Percentiles rank a stretch among this genome's conserved stretches.
These are phyloP conservation scores for Orthosia incerta DNA, from an alignment of 2,888 invertebrate genomes.

Conservation along the genomic window DNA sequence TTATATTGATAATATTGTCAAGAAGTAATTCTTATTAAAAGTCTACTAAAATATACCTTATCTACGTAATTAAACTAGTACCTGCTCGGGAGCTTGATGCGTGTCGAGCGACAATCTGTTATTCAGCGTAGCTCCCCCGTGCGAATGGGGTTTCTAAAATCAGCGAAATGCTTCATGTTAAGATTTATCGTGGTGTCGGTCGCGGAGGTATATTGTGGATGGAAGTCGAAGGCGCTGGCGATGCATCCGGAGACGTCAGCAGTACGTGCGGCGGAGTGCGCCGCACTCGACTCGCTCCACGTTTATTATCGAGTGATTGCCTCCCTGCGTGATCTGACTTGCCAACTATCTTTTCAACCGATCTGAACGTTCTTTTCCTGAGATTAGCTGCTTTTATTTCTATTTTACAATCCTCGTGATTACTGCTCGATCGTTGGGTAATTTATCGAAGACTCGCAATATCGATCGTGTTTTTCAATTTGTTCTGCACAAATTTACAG, in stretches of 20 bases:
- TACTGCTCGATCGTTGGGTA: slow-evolving; percentile 53
- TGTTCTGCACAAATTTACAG: background rate
- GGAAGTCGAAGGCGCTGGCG: slow-evolving; percentile 71
- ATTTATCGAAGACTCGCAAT: slow-evolving; percentile 39
- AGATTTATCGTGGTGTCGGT: slow-evolving; percentile 70
- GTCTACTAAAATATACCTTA: background rate
- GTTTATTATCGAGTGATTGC: slow-evolving; percentile 90
- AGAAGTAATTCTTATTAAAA: slow-evolving; percentile 21
- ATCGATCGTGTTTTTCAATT: slow-evolving; percentile 28
- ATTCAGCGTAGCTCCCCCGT: slow-evolving; percentile 18
- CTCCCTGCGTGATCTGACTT: slow-evolving; percentile 88
- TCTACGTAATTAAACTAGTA: background rate
- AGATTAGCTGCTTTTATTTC: slow-evolving; percentile 83
- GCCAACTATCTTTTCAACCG: slow-evolving; percentile 83
- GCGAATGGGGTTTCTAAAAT: slow-evolving; percentile 30
- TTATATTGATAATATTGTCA: slow-evolving; percentile 70
- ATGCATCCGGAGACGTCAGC: slow-evolving; percentile 83
- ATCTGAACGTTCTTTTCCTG: slow-evolving; percentile 78
- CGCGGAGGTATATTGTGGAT: slow-evolving; percentile 69
- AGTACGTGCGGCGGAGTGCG: slow-evolving; percentile 78
- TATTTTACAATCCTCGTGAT: slow-evolving; percentile 77
- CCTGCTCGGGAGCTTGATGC: background rate
- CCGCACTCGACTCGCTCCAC: slow-evolving; percentile 83
- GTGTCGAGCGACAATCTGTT: slow-evolving; percentile 17
- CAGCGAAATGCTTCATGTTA: slow-evolving; percentile 63